A percentile compares a stretch with the other conserved stretches of the same genome.
Conservation (phyloP, 1,140 invertebrate genomes). For the Saccostrea glomerata region DNA sequence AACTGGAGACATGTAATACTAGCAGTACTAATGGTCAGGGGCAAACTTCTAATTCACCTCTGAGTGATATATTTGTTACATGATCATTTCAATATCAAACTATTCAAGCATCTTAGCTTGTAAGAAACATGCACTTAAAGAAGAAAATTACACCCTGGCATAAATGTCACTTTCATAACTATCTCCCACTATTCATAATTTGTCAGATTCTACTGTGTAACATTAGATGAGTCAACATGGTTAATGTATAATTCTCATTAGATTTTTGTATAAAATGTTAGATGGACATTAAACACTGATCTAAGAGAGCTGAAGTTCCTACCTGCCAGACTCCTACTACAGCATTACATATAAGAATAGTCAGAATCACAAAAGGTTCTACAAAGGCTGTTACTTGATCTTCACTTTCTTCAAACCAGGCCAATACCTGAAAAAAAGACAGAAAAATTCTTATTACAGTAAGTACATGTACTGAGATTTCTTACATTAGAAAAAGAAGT, state of each 20-base stretch:
- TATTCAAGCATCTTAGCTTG: no score
- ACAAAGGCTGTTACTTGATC: constrained; percentile 97
- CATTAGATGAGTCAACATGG: background rate
- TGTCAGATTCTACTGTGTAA: no score
- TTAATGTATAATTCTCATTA: no score
- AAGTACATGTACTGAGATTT: background rate
- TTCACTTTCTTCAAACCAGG: constrained; percentile 99
- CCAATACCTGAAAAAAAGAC: constrained; percentile 91
- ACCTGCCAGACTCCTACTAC: constrained; percentile 99
- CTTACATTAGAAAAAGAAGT: background rate
- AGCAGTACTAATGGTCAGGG: background rate
- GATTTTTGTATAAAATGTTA: background rate
- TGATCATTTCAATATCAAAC: no score
- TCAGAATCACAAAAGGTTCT: constrained; percentile 99
- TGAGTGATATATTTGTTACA: background rate
- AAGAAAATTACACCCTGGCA: no score
- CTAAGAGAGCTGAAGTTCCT: constrained; percentile 50
- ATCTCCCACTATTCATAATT: background rate
- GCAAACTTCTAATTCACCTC: background rate
- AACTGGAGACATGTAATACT: background rate
- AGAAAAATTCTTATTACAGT: background rate
- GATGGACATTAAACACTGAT: background rate
- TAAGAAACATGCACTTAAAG: no score
- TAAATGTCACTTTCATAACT: background rate
- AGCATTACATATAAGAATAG: constrained; percentile 99